Percentiles rank a stretch among this genome's conserved stretches.
Evolutionary conservation across 64 coral and sea anemone species (phyloP).

Genomic region (Dendrophyllia cribrosa): DNA sequence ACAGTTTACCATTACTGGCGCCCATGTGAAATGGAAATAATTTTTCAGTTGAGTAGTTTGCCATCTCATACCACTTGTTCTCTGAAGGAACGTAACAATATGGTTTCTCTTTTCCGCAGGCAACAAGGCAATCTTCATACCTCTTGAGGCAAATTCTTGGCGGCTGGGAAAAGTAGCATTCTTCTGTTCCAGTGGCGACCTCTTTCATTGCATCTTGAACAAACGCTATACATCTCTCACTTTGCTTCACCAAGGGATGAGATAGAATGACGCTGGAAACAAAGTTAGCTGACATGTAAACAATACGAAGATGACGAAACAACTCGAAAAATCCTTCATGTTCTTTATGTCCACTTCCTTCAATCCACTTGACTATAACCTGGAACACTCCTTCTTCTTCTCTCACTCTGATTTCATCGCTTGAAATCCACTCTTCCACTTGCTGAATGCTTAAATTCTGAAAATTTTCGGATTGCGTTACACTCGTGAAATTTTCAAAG

Average conservation of each 20-base stretch:
- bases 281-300: neutral
- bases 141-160: neutral
- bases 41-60: neutral
- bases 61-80: slow-evolving; percentile 33
- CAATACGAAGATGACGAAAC: slow-evolving; percentile 2
- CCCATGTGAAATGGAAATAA: slow-evolving; percentile 17
- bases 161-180: neutral
- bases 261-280: neutral
- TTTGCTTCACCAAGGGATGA: neutral
- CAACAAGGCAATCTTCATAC: slow-evolving; percentile 18
- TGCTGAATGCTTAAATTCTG: slow-evolving; percentile 8
- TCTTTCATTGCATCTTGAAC: neutral
- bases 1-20: neutral
- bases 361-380: neutral
- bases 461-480: neutral
- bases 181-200: neutral
- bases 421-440: slow-evolving; percentile 17
- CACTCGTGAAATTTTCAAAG: slow-evolving; percentile 5
- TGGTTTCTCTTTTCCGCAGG: neutral
- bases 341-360: neutral
- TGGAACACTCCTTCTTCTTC: slow-evolving; percentile 10
- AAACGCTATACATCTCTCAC: neutral
- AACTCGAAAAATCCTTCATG: neutral
- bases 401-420: too few species aligned
- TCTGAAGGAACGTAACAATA: neutral